phyloP scores from a whole-genome alignment of 2,888 invertebrate species.

The Phytoseiulus persimilis region DNA sequence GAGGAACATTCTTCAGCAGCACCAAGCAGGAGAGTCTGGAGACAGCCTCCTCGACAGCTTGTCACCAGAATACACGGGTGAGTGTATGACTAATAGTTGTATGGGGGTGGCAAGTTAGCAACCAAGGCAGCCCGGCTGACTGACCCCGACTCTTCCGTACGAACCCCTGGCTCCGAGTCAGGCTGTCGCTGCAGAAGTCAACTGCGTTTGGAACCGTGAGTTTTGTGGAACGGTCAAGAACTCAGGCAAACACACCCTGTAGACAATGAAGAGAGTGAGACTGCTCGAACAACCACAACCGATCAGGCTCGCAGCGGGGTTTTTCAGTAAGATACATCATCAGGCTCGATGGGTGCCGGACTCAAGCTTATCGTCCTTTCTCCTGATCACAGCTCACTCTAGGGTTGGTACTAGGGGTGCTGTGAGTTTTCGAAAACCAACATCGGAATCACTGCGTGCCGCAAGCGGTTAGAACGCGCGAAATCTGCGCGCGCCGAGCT shows the following conservation, averaged over 20 bases:
- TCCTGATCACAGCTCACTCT: too few species aligned
- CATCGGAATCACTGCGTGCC: too few species aligned
- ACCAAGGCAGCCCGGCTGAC: neutral
- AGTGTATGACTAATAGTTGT: neutral
- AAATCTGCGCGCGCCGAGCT: too few species aligned
- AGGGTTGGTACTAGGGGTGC: too few species aligned
- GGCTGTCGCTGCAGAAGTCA: neutral
- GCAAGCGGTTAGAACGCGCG: too few species aligned
- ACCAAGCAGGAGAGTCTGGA: neutral
- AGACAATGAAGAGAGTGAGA: neutral
- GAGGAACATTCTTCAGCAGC: neutral
- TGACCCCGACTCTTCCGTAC: neutral
- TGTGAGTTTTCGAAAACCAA: too few species aligned
- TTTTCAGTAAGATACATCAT: neutral
- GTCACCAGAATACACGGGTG: neutral
- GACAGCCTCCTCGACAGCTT: neutral
- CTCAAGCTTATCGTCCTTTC: too few species aligned
- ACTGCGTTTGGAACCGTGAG: neutral
- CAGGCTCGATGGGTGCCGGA: neutral
- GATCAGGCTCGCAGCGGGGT: neutral
- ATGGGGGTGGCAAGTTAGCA: neutral
- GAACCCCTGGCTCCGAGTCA: neutral
- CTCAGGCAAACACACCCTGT: neutral
- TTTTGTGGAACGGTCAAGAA: neutral
- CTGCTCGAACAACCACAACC: neutral